A percentile compares a stretch with the other conserved stretches of the same genome.
Conservation (phyloP, 2,113 vertebrate genomes). For the Oncorhynchus kisutch region DNA sequence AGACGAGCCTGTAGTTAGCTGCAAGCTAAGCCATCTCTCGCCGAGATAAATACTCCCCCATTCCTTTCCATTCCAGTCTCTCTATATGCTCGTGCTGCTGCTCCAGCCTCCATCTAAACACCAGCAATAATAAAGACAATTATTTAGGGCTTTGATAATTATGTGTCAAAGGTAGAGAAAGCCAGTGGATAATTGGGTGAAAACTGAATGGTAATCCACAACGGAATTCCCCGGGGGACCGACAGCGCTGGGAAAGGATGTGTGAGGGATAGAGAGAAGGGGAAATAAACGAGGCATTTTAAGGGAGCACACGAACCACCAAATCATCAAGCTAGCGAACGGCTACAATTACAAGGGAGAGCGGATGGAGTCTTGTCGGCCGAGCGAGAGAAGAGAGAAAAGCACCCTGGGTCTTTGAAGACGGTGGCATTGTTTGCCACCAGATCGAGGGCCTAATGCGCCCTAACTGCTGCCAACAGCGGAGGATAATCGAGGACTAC, state of each 20-base stretch:
- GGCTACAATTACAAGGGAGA: constrained; percentile 64
- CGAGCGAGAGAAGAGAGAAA: constrained; percentile 33
- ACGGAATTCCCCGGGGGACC: constrained; percentile 63
- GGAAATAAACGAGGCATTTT: constrained; percentile 51
- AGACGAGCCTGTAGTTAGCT: constrained; percentile 63
- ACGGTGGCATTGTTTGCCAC: constrained; percentile 52
- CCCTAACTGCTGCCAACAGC: constrained; percentile 68
- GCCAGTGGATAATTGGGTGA: constrained; percentile 79
- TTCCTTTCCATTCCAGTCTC: constrained; percentile 51
- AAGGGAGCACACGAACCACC: constrained; percentile 64
- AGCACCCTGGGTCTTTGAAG: constrained; percentile 50
- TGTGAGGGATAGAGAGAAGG: constrained; percentile 50
- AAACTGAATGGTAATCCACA: constrained; percentile 78
- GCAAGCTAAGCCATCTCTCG: constrained; percentile 70
- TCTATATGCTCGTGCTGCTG: constrained; percentile 55
- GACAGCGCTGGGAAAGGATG: constrained; percentile 38
- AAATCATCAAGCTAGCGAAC: constrained; percentile 66
- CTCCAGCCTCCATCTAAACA: constrained; percentile 69
- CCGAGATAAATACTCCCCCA: constrained; percentile 70
- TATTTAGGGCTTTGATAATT: constrained; percentile 82
- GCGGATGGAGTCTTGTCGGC: not conserved
- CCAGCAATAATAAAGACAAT: constrained; percentile 76
- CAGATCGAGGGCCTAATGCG: constrained; percentile 68
- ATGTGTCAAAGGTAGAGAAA: constrained; percentile 78
- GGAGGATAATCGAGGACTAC: constrained; percentile 72